Evolutionary conservation across 2,888 invertebrate species (phyloP), one percentile per base, ranked within the genome.

Genomic region (Glaucopsyche alexis): DNA sequence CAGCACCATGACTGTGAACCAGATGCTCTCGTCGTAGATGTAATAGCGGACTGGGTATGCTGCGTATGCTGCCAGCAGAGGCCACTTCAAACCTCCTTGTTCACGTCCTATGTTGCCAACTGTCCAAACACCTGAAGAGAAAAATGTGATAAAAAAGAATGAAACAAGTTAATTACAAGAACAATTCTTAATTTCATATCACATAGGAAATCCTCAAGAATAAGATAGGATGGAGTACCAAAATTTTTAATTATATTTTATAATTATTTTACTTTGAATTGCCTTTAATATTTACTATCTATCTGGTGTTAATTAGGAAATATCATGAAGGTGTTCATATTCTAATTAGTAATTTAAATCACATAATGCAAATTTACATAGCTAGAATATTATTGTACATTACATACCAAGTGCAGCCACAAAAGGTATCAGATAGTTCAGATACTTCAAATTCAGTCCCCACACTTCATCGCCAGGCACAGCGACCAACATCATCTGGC

Each of bases 91-190:
- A 0, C 94, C 88, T 1, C 98, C 98, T 80, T 94, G 92, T 83
- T 98, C 96, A 2, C 96, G 94, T 0, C 98, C 98, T 76, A 98
- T 96, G 82, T 98, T 99, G 42, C 98, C 98, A 9, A 98, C 97
- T 0, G 96, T 93, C 96, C 98, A 97, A 0, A 98, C 96, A 79
- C 98, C 99, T 98, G 84, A 29, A 87, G 83, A 29, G 29, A 29
- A 3, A 29, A 78, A 42, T 45, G 2, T 66, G 5, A 66, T 42
- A 67, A 47, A 4, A 8, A 49, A 8, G 8, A 52, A 47, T 64
- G 4, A 16, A 13, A 45, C 19, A 29, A 14, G 14, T 14, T 13
- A 14, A 14, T 52, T 16, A 16, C 29, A 29, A 29, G 29, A 29
- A 29, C 29, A 29, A 29, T 29, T 29, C 29, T 3, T 29, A 29